These are phyloP conservation scores for Byasa hedistus DNA, from an alignment of 2,888 invertebrate genomes.

Conservation along the genomic window DNA sequence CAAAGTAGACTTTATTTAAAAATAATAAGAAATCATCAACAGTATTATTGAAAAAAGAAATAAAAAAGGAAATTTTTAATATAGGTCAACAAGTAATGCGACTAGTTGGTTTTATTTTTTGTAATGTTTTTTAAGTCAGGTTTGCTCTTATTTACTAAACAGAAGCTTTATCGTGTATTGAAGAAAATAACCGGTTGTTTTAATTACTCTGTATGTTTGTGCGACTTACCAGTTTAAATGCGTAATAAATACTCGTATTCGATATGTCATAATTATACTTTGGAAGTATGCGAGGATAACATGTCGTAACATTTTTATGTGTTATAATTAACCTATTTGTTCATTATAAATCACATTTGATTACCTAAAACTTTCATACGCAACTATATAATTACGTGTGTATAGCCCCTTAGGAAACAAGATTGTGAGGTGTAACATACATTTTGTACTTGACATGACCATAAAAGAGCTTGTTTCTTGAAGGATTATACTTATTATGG, in stretches of 20 bases:
- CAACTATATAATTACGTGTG: constrained; percentile 10
- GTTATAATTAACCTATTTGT: constrained; percentile 4
- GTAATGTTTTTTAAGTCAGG: too few relatives aligned
- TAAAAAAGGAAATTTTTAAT: too few relatives aligned
- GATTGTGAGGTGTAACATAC: constrained; percentile 1
- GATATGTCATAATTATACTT: neutral
- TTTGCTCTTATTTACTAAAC: too few relatives aligned
- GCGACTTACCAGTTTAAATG: neutral
- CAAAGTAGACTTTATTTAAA: too few relatives aligned
- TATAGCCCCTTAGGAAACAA: constrained; percentile 6
- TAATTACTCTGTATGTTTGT: neutral
- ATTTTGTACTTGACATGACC: constrained; percentile 1
- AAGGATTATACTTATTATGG: too few relatives aligned
- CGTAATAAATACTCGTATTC: neutral
- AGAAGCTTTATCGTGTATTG: too few relatives aligned
- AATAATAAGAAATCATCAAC: too few relatives aligned
- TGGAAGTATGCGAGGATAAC: neutral
- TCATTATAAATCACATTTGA: constrained; percentile 21
- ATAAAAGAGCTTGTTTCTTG: too few relatives aligned
- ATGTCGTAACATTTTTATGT: constrained; percentile 19
- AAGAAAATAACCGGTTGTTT: too few relatives aligned
- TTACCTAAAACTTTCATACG: constrained; percentile 12
- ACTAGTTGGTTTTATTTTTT: too few relatives aligned
- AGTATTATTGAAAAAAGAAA: too few relatives aligned
- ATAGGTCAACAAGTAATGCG: too few relatives aligned